phyloP scores from a whole-genome alignment of 2,113 vertebrate genomes.

The Orientallactaga bullata region DNA sequence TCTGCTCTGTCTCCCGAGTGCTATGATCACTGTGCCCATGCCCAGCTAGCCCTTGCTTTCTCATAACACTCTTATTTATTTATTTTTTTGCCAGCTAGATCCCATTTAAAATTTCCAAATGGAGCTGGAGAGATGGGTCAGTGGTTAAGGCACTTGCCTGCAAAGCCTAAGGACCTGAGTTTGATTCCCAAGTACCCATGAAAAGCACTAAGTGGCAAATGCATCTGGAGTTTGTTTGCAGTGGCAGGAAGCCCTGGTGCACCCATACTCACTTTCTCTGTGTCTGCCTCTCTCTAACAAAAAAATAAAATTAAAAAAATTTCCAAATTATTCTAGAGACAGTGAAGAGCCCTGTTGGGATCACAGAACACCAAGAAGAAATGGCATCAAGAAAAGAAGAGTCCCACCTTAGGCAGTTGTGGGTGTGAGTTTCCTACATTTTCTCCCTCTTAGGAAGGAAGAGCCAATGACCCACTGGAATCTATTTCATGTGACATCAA shows the following conservation, averaged over 20 bases:
- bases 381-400: not conserved
- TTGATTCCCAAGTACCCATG: too few species aligned
- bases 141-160: too few species aligned
- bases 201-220: too few species aligned
- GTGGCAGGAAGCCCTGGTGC: too few species aligned
- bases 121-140: too few species aligned
- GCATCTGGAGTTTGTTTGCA: too few species aligned
- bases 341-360: not conserved
- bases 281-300: too few species aligned
- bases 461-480: not conserved
- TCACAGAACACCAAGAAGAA: not conserved
- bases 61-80: not conserved
- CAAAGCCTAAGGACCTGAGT: too few species aligned
- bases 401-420: not conserved
- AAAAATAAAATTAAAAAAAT: not conserved
- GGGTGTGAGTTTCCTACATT: not conserved
- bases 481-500: constrained; percentile 48
- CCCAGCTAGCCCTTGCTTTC: not conserved
- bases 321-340: not conserved
- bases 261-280: too few species aligned
- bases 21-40: too few species aligned
- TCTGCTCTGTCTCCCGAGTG: too few species aligned
- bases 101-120: constrained; percentile 27
- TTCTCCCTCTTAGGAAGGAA: not conserved
- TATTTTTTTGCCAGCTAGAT: not conserved